Percentiles rank a stretch among this genome's conserved stretches.
These are phyloP conservation scores for Phengaris alcon DNA, from an alignment of 2,888 invertebrate genomes.

Conservation along the genomic window DNA sequence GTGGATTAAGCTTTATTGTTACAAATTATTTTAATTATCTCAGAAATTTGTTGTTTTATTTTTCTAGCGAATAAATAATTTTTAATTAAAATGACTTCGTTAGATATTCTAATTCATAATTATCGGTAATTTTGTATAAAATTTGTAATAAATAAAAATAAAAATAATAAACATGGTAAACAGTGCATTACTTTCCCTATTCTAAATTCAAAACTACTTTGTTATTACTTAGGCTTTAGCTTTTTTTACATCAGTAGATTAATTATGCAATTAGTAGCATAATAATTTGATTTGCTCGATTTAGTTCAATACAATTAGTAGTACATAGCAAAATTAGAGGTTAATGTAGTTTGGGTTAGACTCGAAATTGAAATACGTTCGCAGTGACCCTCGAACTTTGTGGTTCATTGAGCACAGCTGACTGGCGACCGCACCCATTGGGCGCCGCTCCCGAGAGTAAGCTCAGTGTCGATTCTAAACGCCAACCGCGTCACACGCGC, in stretches of 20 bases:
- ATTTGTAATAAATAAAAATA: too few relatives aligned
- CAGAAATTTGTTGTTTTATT: background rate
- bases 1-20: background rate
- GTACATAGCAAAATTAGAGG: background rate
- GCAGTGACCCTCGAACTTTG: slow-evolving; percentile 73
- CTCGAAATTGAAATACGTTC: slow-evolving; percentile 42
- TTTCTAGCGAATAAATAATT: background rate
- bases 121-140: too few relatives aligned
- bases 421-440: slow-evolving; percentile 11
- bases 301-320: background rate
- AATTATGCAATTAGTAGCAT: background rate
- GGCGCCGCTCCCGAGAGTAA: slow-evolving; percentile 45
- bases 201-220: too few relatives aligned
- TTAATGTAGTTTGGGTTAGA: background rate
- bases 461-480: slow-evolving; percentile 72
- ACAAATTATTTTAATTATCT: background rate
- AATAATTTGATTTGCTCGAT: background rate
- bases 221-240: too few relatives aligned
- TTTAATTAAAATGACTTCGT: background rate
- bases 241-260: background rate
- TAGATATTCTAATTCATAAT: too few relatives aligned
- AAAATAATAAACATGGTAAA: too few relatives aligned
- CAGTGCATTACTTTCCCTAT: too few relatives aligned
- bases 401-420: slow-evolving; percentile 72
- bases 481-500: slow-evolving; percentile 74